Evolutionary conservation across 2,113 vertebrate genomes (phyloP).

Genomic region (Podarcis cretensis): DNA sequence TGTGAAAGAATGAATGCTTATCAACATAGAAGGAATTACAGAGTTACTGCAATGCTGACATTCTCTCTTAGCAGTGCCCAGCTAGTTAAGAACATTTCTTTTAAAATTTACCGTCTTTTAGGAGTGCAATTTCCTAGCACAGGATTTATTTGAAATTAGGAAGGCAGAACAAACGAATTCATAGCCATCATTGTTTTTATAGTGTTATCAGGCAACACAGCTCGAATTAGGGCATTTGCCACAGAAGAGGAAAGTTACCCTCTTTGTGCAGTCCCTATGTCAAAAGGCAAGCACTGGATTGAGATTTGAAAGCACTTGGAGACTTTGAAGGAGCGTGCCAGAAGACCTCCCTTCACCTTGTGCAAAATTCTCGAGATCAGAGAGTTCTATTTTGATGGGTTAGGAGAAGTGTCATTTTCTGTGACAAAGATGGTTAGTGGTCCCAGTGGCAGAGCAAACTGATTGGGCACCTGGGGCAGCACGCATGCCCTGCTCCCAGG

Average conservation of each 20-base stretch:
- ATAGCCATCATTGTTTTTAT: background rate
- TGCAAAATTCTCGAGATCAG: background rate
- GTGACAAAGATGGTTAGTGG: background rate
- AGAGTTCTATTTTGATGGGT: background rate
- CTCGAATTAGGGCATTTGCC: background rate
- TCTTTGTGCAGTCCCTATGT: background rate
- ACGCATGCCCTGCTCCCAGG: too few relatives aligned
- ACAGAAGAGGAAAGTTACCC: background rate
- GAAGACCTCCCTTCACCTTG: background rate
- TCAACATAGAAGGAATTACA: background rate
- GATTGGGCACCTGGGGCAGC: too few relatives aligned
- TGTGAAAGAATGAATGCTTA: background rate
- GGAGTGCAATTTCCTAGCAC: background rate
- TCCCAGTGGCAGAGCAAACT: too few relatives aligned
- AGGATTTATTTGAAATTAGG: background rate
- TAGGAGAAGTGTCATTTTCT: background rate
- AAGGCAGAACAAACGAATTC: background rate
- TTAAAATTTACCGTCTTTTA: background rate
- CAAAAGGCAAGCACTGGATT: slow-evolving; percentile 11
- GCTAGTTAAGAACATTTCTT: background rate
- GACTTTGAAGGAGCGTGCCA: background rate
- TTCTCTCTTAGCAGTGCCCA: background rate
- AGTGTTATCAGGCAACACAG: background rate
- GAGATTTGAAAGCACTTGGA: background rate
- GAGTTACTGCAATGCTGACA: too few relatives aligned